Evolutionary conservation across 2,888 invertebrate species (phyloP).

Genomic region (Imbricaverruca yamaguchii): DNA sequence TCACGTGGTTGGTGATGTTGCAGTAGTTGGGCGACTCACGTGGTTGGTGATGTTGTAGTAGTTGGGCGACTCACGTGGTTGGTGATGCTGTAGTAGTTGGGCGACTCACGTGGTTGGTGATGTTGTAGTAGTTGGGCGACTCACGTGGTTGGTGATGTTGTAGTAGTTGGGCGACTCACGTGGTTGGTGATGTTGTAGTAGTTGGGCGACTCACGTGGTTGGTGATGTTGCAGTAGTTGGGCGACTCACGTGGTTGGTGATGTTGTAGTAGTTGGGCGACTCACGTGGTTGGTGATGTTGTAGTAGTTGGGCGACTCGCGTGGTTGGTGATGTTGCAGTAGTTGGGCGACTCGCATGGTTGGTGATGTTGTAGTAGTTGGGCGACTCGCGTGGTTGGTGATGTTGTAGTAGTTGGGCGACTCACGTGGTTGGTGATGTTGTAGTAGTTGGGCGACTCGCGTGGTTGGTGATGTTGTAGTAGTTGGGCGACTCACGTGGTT

Average conservation of each 20-base stretch:
- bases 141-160: constrained; percentile 47
- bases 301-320: too few species aligned
- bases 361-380: constrained; percentile 52
- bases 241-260: constrained; percentile 53
- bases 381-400: too few species aligned
- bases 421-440: constrained; percentile 63
- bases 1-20: constrained; percentile 63
- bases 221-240: constrained; percentile 54
- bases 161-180: constrained; percentile 61
- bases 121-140: constrained; percentile 39
- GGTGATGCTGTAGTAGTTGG: constrained; percentile 58
- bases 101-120: constrained; percentile 80
- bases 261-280: constrained; percentile 85
- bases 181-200: constrained; percentile 78
- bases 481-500: constrained; percentile 44
- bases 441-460: constrained; percentile 87
- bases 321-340: constrained; percentile 47
- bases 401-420: constrained; percentile 71
- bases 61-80: too few species aligned
- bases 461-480: constrained; percentile 63
- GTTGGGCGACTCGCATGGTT: constrained; percentile 80
- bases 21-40: constrained; percentile 86
- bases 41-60: constrained; percentile 70
- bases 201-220: too few species aligned
- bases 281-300: constrained; percentile 75